Base-by-base conservation (phyloP, 1,140 invertebrate genomes). In the Matsumurasca onukii region DNA sequence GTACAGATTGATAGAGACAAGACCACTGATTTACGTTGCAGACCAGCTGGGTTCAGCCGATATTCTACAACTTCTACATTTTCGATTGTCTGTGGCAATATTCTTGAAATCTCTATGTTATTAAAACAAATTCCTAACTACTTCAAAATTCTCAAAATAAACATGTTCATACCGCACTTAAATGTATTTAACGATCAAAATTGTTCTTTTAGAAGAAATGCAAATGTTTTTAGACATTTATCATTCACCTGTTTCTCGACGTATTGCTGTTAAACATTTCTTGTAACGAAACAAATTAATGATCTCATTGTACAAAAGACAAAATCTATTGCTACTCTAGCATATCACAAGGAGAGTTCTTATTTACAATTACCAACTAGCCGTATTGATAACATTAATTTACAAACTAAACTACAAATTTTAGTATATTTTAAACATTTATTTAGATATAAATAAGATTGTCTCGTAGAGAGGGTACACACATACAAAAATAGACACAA, bases 41-140 rank as follows among this genome's bases (percentile, higher is more conserved):
- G 22, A 22, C 1, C 15, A 59, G 22, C 55, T 27, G 25, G 25
- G 24, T 29, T 9, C 3, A 5, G 34, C 34, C 17, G 34, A 39
- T 17, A 17, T 5, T 9, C 34, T 39, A 5, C 17, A 39, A n/a
- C 55, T 29, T 9, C 55, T 59, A 59, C 55, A 59, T 25, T 59
- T n/a, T 59, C 55, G 55, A 59, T 59, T 59, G 55, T 59, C 55
- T 59, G 55, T 59, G 55, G 55, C 55, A 59, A 59, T 59, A 59
- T 59, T 24, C 24, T 24, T 29, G 15, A 13, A 27, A 29, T 27
- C 3, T 9, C 24, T 29, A 2, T 9, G 15, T 27, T 2, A 27
- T 2, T 15, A 29, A 5, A 9, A 59, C 15, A 27, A 13, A 13
- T 25, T 12, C 55, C 55, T 59, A 59, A 13, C 24, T 5, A 59